Conservation (phyloP, 2,797 vertebrate species). For the Lepidocolaptes lacrymiger region DNA sequence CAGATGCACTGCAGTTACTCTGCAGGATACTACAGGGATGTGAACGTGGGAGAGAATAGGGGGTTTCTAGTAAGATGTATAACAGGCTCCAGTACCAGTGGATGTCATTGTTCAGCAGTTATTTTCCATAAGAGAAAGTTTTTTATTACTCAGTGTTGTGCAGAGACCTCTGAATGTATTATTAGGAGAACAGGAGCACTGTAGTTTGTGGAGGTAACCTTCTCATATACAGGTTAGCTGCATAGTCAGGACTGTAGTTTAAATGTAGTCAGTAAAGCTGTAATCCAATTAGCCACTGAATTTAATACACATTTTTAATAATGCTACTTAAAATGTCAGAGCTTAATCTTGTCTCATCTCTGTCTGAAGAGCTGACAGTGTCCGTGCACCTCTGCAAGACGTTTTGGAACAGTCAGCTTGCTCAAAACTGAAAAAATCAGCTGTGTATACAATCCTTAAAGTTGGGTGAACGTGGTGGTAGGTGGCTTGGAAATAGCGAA, state of each 20-base stretch:
- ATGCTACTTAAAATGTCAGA: not conserved
- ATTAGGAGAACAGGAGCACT: not conserved
- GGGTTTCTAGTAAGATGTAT: not conserved
- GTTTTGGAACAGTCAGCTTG: not conserved
- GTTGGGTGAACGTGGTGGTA: not conserved
- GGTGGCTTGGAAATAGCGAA: not conserved
- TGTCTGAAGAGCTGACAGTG: not conserved
- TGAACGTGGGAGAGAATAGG: not conserved
- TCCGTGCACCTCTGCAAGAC: not conserved
- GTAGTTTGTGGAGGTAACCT: not conserved
- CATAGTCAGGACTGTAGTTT: not conserved
- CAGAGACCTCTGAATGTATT: conserved; percentile 1
- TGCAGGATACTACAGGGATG: not conserved
- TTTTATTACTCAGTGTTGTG: not conserved
- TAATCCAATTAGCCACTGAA: not conserved
- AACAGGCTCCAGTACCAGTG: conserved; percentile 8
- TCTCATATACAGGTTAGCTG: not conserved
- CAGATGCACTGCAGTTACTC: conserved; percentile 4
- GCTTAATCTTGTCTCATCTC: not conserved
- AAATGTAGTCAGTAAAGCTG: not conserved
- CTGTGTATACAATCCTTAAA: not conserved
- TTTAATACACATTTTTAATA: not conserved
- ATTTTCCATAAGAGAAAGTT: not conserved
- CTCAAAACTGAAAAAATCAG: not conserved
- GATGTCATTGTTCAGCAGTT: conserved; percentile 32